These are phyloP conservation scores for Myotis vivesi DNA, from an alignment of 2,797 vertebrate species.

Conservation along the genomic window DNA sequence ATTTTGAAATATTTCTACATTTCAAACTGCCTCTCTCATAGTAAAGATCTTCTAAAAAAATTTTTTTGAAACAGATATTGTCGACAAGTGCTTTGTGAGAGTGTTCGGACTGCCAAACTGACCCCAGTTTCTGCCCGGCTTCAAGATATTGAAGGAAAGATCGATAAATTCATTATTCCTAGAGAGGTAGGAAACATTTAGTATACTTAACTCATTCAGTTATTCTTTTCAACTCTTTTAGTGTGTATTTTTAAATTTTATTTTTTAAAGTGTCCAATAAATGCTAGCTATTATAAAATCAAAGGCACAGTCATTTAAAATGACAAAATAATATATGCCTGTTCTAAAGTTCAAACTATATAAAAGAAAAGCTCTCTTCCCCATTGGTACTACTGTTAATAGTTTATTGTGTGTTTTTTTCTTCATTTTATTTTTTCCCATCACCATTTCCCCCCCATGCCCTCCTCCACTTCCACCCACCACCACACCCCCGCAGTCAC, in stretches of 20 bases:
- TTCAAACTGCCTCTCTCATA: neutral
- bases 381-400: neutral
- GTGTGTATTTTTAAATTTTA: neutral
- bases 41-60: neutral
- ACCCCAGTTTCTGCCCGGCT: constrained; percentile 94
- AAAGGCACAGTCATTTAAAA: neutral
- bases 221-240: constrained; percentile 29
- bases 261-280: neutral
- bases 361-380: neutral
- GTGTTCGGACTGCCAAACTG: constrained; percentile 93
- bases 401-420: neutral
- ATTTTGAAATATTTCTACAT: neutral
- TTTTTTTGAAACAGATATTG: constrained; percentile 89
- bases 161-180: constrained; percentile 93
- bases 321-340: neutral
- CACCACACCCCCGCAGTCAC: neutral
- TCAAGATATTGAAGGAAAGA: constrained; percentile 95
- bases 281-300: neutral
- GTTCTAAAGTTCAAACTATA: constrained; percentile 9
- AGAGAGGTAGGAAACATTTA: constrained; percentile 89
- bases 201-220: constrained; percentile 4
- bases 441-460: neutral
- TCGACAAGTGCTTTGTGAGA: constrained; percentile 94
- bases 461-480: neutral
- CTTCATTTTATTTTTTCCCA: neutral